phyloP scores from a whole-genome alignment of 92 coral and sea anemone genomes.

The Siderastrea radians region DNA sequence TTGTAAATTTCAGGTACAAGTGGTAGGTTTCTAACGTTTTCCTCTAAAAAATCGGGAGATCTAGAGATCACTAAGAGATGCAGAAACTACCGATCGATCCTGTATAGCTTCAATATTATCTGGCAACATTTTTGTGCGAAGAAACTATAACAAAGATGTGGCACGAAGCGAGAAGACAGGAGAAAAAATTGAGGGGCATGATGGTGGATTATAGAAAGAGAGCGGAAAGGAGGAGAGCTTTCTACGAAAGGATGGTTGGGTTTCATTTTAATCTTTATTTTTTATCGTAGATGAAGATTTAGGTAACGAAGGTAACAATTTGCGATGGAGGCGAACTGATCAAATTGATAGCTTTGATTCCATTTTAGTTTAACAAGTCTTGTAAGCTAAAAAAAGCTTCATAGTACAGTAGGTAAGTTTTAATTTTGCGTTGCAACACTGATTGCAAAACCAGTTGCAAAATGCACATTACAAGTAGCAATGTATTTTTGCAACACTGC shows the following conservation, averaged over 20 bases:
- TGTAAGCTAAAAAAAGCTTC: too few relatives aligned
- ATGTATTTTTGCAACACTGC: too few relatives aligned
- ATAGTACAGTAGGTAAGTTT: too few relatives aligned
- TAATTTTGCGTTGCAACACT: too few relatives aligned
- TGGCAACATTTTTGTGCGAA: not conserved
- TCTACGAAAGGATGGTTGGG: conserved; percentile 95
- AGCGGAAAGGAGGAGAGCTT: conserved; percentile 95
- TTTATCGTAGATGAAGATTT: conserved; percentile 18
- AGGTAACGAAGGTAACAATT: conserved; percentile 31
- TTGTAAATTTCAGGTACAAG: not conserved
- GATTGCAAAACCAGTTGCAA: too few relatives aligned
- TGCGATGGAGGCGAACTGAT: not conserved
- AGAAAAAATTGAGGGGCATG: conserved; percentile 92
- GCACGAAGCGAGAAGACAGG: conserved; percentile 99
- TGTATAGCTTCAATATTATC: not conserved
- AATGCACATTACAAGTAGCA: too few relatives aligned
- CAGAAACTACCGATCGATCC: not conserved
- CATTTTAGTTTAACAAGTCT: too few relatives aligned
- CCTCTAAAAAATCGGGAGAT: not conserved
- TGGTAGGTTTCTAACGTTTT: not conserved
- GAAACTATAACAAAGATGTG: conserved; percentile 75
- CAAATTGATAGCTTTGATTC: not conserved
- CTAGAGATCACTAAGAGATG: not conserved
- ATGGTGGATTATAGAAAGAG: conserved; percentile 97
- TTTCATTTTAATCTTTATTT: conserved; percentile 50